phyloP scores from a whole-genome alignment of 2,888 invertebrate species.

The Oxyteleia sp. region DNA sequence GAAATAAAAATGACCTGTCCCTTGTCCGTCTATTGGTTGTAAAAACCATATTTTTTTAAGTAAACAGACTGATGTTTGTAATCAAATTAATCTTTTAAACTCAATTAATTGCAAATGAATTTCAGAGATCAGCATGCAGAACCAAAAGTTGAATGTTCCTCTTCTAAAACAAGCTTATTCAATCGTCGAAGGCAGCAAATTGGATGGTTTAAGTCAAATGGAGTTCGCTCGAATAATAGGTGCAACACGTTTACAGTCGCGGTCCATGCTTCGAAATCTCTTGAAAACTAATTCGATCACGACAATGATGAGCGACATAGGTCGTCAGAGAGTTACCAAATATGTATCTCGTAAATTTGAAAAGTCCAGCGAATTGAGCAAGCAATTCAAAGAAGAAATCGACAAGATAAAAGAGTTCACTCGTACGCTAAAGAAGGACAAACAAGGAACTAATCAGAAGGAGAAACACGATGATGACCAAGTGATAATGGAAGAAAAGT shows the following conservation, averaged over 20 bases:
- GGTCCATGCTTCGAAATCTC: conserved; percentile 88
- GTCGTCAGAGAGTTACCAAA: conserved; percentile 89
- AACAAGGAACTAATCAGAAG: conserved; percentile 23
- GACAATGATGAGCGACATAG: conserved; percentile 88
- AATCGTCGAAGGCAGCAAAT: conserved; percentile 88
- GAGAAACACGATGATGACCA: conserved; percentile 20
- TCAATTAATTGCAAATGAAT: no score
- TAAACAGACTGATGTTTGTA: no score
- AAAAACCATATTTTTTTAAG: no score
- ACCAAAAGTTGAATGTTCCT: conserved; percentile 82
- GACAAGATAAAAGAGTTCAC: conserved; percentile 83
- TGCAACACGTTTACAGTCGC: conserved; percentile 87
- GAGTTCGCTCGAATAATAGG: conserved; percentile 87
- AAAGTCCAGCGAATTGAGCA: conserved; percentile 81
- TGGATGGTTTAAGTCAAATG: conserved; percentile 88
- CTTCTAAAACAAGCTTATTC: conserved; percentile 88
- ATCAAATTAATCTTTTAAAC: no score
- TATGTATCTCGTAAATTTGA: conserved; percentile 86
- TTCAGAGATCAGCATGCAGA: conserved; percentile 79
- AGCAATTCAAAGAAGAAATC: conserved; percentile 83
- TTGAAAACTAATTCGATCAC: conserved; percentile 87
- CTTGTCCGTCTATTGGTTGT: no score
- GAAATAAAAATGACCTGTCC: no score
- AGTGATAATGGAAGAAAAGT: conserved; percentile 39
- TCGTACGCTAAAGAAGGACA: conserved; percentile 62